Base-by-base conservation (phyloP, 2,797 vertebrate genomes). In the Hybognathus amarus region DNA sequence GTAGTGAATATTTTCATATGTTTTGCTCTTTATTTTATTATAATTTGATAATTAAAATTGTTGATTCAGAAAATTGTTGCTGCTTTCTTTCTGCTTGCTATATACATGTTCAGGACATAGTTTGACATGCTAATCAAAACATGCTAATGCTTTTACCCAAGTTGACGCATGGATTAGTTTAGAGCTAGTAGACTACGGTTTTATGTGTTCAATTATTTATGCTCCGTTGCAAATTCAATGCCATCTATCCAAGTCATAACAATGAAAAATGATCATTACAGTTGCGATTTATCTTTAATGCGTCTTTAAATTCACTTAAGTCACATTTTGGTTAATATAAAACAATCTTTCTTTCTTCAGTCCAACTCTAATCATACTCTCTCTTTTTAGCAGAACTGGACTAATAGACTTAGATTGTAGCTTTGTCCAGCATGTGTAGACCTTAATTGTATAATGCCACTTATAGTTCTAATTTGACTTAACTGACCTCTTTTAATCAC, bases 31-130 rank as follows among this genome's bases (percentile, higher is more conserved):
- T 91, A 90, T 91, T 90, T 89, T 84, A 87, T 73, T 92, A 91
- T 93, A 64, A 91, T 92, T 93, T 93, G 88, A 82, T 91, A 91
- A 94, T 93, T 93, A 94, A 83, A 94, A 93, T 77, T 18, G 36
- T 79, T 68, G 63, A 87, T 38, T 56, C 18, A 24, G 33, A 76
- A 30, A 64, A 42, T 54, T 74, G 66, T 69, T 61, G n/a, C 15
- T 59, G 24, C n/a, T 24, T 63, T 30, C 13, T 30, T 30, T 63
- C 59, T 24, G 10, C 54, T 70, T n/a, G 24, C 68, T 47, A 24
- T 47, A 30, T 33, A 66, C 63, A 33, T 67, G 30, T 66, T 38
- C 18, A 67, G 1, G 30, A 67, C 6, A 9, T 33, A 0, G 5
- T 15, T 66, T 66, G 30, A 20, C 33, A 33, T 66, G 27, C 17